Evolutionary conservation across 2,888 invertebrate genomes (phyloP).

Genomic region (Agonopterix arenella): DNA sequence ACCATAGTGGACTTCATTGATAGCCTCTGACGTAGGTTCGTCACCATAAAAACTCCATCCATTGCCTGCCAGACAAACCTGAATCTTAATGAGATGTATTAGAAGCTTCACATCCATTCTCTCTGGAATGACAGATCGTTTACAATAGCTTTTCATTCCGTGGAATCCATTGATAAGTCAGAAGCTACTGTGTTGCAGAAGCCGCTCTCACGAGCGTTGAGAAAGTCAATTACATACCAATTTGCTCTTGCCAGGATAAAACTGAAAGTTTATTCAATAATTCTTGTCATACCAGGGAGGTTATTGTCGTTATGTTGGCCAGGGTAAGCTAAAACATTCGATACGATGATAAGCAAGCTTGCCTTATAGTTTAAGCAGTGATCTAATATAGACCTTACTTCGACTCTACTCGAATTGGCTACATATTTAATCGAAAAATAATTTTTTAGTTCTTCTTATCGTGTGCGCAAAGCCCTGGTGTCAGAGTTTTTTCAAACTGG

Average conservation of each 20-base stretch:
- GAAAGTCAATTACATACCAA: slow-evolving; percentile 40
- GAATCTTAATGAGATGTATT: slow-evolving; percentile 28
- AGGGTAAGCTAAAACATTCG: too few species aligned
- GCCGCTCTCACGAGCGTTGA: slow-evolving; percentile 60
- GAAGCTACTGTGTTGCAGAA: slow-evolving; percentile 73
- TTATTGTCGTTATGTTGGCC: too few species aligned
- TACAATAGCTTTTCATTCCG: slow-evolving; percentile 72
- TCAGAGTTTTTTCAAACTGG: too few species aligned
- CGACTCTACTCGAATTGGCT: too few species aligned
- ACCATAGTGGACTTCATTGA: slow-evolving; percentile 74
- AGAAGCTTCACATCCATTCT: slow-evolving; percentile 35
- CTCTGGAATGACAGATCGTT: slow-evolving; percentile 61
- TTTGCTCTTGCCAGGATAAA: slow-evolving; percentile 5
- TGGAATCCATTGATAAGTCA: slow-evolving; percentile 74
- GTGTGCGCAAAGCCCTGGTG: too few species aligned
- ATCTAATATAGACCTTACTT: too few species aligned
- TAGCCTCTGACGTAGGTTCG: slow-evolving; percentile 69
- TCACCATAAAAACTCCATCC: slow-evolving; percentile 47
- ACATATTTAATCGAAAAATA: too few species aligned
- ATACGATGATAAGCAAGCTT: too few species aligned
- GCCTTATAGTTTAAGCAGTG: too few species aligned
- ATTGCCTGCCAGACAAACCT: slow-evolving; percentile 24
- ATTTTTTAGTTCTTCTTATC: too few species aligned
- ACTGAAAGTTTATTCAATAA: slow-evolving; percentile 6
- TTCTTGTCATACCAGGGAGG: background rate